These are phyloP conservation scores for Tortrix viridana DNA, from an alignment of 2,888 invertebrate genomes.

Conservation along the genomic window DNA sequence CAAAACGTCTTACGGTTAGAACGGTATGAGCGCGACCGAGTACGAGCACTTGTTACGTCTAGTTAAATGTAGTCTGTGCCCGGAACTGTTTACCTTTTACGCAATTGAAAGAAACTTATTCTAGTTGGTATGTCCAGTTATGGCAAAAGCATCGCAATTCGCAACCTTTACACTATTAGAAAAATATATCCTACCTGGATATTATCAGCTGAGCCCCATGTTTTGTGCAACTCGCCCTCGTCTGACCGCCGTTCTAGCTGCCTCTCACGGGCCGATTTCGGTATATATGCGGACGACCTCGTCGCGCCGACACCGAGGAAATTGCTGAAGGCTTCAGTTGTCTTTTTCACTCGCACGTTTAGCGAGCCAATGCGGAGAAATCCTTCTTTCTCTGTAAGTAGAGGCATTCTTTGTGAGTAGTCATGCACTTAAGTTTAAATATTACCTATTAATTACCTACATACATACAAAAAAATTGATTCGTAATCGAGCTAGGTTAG, in stretches of 20 bases:
- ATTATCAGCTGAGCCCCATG: slow-evolving; percentile 96
- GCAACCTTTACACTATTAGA: too few relatives aligned
- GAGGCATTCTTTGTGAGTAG: background rate
- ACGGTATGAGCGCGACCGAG: too few relatives aligned
- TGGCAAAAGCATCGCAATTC: too few relatives aligned
- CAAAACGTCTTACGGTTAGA: too few relatives aligned
- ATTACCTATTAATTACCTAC: too few relatives aligned
- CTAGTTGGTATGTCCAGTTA: too few relatives aligned
- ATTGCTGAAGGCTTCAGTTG: slow-evolving; percentile 96
- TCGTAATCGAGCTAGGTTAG: too few relatives aligned
- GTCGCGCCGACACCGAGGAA: slow-evolving; percentile 91
- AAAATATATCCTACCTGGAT: slow-evolving; percentile 82
- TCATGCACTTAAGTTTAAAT: background rate
- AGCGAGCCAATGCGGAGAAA: slow-evolving; percentile 96
- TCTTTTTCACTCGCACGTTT: slow-evolving; percentile 96
- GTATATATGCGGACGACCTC: slow-evolving; percentile 76
- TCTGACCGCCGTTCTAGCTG: slow-evolving; percentile 64
- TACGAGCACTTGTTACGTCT: too few relatives aligned
- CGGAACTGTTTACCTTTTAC: too few relatives aligned
- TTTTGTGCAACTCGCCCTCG: slow-evolving; percentile 89
- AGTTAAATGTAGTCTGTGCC: too few relatives aligned
- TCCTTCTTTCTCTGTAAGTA: slow-evolving; percentile 91
- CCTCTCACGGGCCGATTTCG: slow-evolving; percentile 63
- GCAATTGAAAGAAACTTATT: too few relatives aligned
- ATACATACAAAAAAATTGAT: background rate